A percentile compares a stretch with the other conserved stretches of the same genome.
Conservation (phyloP, 2,797 vertebrate genomes). For the Phataginus tetradactyla region DNA sequence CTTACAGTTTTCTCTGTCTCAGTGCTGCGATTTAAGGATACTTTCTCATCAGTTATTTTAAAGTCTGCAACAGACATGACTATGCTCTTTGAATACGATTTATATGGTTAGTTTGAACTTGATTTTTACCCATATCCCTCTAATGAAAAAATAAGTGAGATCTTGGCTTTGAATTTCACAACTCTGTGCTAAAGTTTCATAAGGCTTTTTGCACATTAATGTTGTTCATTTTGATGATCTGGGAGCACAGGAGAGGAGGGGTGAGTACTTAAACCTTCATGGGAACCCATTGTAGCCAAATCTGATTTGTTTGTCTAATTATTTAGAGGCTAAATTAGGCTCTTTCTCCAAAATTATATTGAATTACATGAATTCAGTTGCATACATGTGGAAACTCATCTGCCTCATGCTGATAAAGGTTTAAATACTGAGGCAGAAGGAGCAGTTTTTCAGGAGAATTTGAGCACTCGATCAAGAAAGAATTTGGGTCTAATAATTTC, state of each 20-base stretch:
- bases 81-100: background rate
- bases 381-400: slow-evolving; percentile 62
- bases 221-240: slow-evolving; percentile 69
- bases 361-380: slow-evolving; percentile 76
- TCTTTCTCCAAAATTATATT: slow-evolving; percentile 66
- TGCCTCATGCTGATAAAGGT: slow-evolving; percentile 83
- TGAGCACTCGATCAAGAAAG: slow-evolving; percentile 83
- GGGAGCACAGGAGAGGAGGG: slow-evolving; percentile 66
- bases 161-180: slow-evolving; percentile 88
- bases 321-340: slow-evolving; percentile 67
- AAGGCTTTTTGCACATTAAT: slow-evolving; percentile 68
- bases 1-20: background rate
- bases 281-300: slow-evolving; percentile 23
- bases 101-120: slow-evolving; percentile 20
- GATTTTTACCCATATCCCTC: slow-evolving; percentile 60
- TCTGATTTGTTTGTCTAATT: slow-evolving; percentile 78
- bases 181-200: slow-evolving; percentile 83
- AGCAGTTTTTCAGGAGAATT: slow-evolving; percentile 78
- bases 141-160: slow-evolving; percentile 78
- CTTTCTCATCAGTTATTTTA: slow-evolving; percentile 55
- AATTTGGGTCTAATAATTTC: slow-evolving; percentile 83
- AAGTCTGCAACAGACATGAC: slow-evolving; percentile 83
- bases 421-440: slow-evolving; percentile 80
- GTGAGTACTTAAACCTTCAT: slow-evolving; percentile 49
- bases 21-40: background rate